Evolutionary conservation across 2,113 vertebrate species (phyloP).

Genomic region (Cichladusa arquata): DNA sequence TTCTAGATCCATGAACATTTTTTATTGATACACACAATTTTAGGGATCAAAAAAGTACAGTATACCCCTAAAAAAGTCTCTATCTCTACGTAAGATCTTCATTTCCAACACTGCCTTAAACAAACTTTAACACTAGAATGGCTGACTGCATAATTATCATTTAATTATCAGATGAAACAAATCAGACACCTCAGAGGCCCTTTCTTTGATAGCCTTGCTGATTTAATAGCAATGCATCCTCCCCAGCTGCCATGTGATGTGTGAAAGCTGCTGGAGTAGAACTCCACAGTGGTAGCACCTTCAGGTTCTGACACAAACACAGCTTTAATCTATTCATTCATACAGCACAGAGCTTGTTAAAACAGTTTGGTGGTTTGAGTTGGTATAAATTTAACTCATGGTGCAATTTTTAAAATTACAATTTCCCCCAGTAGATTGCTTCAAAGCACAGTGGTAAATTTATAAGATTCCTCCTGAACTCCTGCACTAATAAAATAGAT

Average conservation of each 20-base stretch:
- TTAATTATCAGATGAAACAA: constrained; percentile 26
- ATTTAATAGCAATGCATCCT: background rate
- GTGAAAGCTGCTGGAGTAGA: constrained; percentile 19
- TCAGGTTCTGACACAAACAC: constrained; percentile 38
- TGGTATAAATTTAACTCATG: constrained; percentile 43
- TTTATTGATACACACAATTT: background rate
- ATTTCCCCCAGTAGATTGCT: background rate
- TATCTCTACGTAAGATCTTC: background rate
- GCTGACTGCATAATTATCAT: constrained; percentile 11
- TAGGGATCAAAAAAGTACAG: background rate
- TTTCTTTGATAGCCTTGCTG: constrained; percentile 7
- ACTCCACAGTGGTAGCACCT: constrained; percentile 39
- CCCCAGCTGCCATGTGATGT: background rate
- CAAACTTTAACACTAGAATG: background rate
- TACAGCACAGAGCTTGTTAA: constrained; percentile 7
- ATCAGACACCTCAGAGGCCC: constrained; percentile 17
- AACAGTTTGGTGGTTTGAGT: constrained; percentile 1
- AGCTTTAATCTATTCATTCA: constrained; percentile 57
- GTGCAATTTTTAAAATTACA: constrained; percentile 18
- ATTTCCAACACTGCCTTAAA: background rate
- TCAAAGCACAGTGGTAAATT: background rate
- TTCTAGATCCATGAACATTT: background rate
- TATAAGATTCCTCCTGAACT: background rate
- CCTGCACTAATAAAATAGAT: background rate
- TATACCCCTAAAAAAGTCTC: background rate